Evolutionary conservation across 1,140 invertebrate genomes (phyloP).

Genomic region (Zophobas morio): DNA sequence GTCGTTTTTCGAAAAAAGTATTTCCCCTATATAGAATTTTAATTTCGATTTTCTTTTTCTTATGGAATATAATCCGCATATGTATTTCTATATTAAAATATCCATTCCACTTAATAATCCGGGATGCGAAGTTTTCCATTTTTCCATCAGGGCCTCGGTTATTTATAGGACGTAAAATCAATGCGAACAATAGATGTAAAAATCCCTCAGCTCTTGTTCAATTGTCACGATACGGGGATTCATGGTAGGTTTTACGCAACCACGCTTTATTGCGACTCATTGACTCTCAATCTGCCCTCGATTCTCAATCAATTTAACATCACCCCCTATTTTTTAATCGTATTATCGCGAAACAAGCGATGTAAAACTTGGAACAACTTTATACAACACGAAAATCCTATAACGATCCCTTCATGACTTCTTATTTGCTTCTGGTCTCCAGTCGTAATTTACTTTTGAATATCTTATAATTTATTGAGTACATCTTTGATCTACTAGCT

Average conservation of each 20-base stretch:
- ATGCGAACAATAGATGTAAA: conserved; percentile 14
- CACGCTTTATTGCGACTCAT: conserved; percentile 19
- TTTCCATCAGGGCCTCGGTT: neutral
- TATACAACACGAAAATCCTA: neutral
- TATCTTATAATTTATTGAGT: conserved; percentile 36
- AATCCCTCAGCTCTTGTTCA: conserved; percentile 8
- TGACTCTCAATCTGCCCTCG: conserved; percentile 6
- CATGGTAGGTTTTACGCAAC: conserved; percentile 12
- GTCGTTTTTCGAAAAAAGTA: too few species aligned
- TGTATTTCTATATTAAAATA: too few species aligned
- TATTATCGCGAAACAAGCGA: neutral
- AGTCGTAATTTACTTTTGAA: conserved; percentile 32
- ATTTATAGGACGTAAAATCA: conserved; percentile 34
- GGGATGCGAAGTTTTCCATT: neutral
- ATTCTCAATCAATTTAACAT: conserved; percentile 40
- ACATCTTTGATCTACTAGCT: conserved; percentile 28
- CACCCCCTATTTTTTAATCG: conserved; percentile 1
- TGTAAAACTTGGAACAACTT: conserved; percentile 7
- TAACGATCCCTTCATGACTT: neutral
- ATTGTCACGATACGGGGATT: conserved; percentile 14
- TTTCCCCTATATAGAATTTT: too few species aligned
- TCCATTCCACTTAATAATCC: neutral
- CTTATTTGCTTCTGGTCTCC: neutral
- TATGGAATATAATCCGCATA: too few species aligned
- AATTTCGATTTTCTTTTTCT: too few species aligned